Evolutionary conservation across 2,888 invertebrate species (phyloP).

Genomic region (Melanophora roralis): DNA sequence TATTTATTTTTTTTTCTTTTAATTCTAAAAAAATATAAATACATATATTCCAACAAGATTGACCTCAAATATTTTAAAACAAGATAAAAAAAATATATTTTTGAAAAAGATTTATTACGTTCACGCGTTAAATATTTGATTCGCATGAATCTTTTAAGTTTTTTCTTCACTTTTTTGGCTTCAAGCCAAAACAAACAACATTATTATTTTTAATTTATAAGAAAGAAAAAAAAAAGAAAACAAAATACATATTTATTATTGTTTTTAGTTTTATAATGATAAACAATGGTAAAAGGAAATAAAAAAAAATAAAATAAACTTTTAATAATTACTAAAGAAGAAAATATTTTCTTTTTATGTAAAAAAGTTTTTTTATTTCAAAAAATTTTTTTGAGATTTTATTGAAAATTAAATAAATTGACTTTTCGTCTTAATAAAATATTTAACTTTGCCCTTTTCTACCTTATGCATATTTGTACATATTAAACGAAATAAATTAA

Average conservation of each 20-base stretch:
- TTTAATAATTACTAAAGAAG: not conserved
- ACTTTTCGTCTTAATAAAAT: no score
- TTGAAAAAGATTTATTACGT: constrained; percentile 43
- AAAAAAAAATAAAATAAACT: not conserved
- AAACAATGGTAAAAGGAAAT: not conserved
- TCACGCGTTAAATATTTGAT: constrained; percentile 42
- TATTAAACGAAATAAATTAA: no score
- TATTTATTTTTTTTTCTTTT: not conserved
- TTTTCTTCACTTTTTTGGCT: constrained; percentile 33
- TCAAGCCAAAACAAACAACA: constrained; percentile 28
- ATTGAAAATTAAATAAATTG: no score
- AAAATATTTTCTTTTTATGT: not conserved
- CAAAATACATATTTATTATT: constrained; percentile 8
- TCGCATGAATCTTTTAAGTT: not conserved
- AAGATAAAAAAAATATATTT: not conserved
- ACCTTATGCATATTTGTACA: no score
- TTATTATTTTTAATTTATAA: constrained; percentile 8
- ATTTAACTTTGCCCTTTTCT: no score
- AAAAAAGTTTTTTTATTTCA: no score
- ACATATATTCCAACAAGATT: constrained; percentile 36
- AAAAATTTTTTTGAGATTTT: no score
- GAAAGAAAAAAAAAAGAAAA: not conserved
- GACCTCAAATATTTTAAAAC: constrained; percentile 42
- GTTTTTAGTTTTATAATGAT: constrained; percentile 5
- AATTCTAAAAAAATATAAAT: constrained; percentile 3